Evolutionary conservation across 2,113 vertebrate genomes (phyloP).

Genomic region (Mionectes macconnelli): DNA sequence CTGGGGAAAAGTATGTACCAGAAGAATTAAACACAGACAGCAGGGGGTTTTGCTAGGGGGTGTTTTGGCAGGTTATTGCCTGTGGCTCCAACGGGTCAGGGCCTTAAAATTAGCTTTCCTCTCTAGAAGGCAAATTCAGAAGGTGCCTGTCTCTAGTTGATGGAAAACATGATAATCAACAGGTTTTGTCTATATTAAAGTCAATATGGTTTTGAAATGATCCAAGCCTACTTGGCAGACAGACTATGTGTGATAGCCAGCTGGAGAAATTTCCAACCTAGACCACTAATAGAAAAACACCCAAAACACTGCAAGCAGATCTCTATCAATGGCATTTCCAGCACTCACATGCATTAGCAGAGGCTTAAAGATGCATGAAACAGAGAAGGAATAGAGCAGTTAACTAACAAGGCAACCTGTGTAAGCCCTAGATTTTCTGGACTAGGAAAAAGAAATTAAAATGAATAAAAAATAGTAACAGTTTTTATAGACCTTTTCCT

Average conservation of each 20-base stretch:
- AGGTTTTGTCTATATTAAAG: conserved; percentile 23
- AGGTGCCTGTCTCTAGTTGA: background rate
- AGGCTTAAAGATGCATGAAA: background rate
- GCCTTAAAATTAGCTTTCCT: background rate
- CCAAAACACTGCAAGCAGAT: background rate
- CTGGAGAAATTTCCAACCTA: conserved; percentile 24
- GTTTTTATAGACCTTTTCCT: background rate
- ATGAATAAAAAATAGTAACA: background rate
- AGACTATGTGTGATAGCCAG: background rate
- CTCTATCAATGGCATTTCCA: background rate
- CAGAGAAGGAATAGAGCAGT: background rate
- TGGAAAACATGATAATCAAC: conserved; percentile 3
- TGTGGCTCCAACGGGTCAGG: background rate
- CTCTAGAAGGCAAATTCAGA: background rate
- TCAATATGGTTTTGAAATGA: conserved; percentile 45
- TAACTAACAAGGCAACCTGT: background rate
- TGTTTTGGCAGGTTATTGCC: background rate
- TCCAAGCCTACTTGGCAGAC: conserved; percentile 44
- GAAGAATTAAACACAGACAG: background rate
- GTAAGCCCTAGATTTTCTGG: background rate
- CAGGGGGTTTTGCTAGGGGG: background rate
- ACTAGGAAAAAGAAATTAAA: background rate
- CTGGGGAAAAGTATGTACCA: background rate
- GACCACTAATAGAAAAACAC: conserved; percentile 9
- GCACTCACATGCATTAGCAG: background rate